Evolutionary conservation across 2,797 vertebrate species (phyloP), one percentile per base, ranked within the genome.

Genomic region (Sebastes jordani): DNA sequence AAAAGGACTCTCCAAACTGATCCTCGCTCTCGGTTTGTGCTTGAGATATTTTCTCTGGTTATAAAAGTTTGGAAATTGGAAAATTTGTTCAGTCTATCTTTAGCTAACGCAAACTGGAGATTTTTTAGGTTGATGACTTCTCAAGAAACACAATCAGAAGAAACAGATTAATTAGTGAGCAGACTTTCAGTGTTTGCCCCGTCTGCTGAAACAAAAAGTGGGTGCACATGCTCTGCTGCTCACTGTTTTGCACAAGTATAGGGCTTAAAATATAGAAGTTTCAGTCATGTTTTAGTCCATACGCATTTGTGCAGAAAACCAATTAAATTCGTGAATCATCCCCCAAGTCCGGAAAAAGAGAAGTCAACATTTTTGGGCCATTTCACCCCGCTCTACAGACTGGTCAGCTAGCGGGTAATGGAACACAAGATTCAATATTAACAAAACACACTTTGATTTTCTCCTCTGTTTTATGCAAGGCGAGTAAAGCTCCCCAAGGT

Each of bases 401-500:
- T 22, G 62, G 58, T 70, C 25, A 61, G 49, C 38, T 52, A 56
- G 27, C 54, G 18, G 59, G 70, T 34, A 82, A 75, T 22, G 23
- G 2, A 72, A 72, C 27, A 55, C 11, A 46, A 52, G 20, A 70
- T 64, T 63, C 13, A 72, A 69, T 64, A 71, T 25, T 30, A 76
- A 81, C 30, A 70, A 71, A 82, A 80, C 42, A 70, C 14, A 59
- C 8, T 52, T 54, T 29, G 49, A 78, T 78, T 82, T 84, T 74
- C 46, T 74, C 66, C 18, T 65, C 71, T 32, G 22, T 77, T 82
- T 77, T 72, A 68, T 75, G 16, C 23, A 65, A 74, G 27, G 22
- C 2, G 4, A 81, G 49, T 22, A 83, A 83, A 86, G 52, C 58
- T 68, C 71, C 76, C 72, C 42, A 70, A 72, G 74, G 65, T 81